phyloP scores from a whole-genome alignment of 64 coral and sea anemone genomes.

The Hydrozoanthus tunicans region DNA sequence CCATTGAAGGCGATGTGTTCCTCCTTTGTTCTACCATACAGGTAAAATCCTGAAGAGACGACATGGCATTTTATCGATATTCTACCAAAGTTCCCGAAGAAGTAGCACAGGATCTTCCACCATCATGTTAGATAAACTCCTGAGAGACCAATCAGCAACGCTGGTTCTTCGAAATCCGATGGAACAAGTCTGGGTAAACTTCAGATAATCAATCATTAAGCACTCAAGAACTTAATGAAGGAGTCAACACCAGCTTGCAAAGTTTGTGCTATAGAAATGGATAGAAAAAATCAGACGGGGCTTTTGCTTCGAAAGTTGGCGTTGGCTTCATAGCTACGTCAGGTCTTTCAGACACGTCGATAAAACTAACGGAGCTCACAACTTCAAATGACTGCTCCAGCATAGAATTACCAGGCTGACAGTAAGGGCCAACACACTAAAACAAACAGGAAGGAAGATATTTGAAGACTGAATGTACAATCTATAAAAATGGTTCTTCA shows the following conservation, averaged over 20 bases:
- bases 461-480: no score
- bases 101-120: not conserved
- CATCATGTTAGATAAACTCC: no score
- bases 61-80: not conserved
- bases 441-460: not conserved
- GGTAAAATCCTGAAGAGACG: not conserved
- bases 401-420: slow-evolving; percentile 61
- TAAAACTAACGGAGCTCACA: slow-evolving; percentile 82
- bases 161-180: not conserved
- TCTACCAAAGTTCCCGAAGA: not conserved
- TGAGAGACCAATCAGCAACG: not conserved
- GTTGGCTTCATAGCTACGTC: slow-evolving; percentile 62
- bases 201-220: no score
- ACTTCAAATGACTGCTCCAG: slow-evolving; percentile 81
- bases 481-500: no score
- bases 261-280: slow-evolving; percentile 68
- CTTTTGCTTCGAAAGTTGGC: slow-evolving; percentile 89
- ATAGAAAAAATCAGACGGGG: slow-evolving; percentile 94
- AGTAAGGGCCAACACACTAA: slow-evolving; percentile 80
- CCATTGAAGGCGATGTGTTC: no score
- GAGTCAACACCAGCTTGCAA: not conserved
- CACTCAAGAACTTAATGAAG: not conserved
- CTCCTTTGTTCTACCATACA: no score
- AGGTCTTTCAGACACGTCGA: slow-evolving; percentile 85
- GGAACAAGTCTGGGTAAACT: not conserved